Conservation (phyloP, 1,140 invertebrate genomes). For the Cyphomyrmex costatus region DNA sequence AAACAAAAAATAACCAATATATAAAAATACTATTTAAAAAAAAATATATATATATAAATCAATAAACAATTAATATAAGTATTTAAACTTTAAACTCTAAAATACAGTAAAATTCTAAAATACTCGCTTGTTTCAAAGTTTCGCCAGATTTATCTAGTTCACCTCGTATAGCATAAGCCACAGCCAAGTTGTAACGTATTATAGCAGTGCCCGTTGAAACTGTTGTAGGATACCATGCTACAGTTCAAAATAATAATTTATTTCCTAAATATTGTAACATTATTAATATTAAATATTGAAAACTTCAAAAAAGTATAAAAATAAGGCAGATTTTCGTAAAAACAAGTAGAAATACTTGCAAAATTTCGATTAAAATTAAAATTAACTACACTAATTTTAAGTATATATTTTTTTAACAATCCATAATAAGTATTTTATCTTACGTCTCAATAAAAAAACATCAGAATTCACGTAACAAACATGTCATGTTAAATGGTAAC, state of each 20-base stretch:
- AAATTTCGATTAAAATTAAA: not conserved
- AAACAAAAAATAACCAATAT: constrained; percentile 67
- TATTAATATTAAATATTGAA: not conserved
- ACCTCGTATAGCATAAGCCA: constrained; percentile 91
- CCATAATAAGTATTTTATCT: too few relatives aligned
- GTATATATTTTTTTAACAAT: not conserved
- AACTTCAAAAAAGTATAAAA: not conserved
- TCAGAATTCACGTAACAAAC: too few relatives aligned
- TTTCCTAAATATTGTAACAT: constrained; percentile 9
- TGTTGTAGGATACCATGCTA: constrained; percentile 91
- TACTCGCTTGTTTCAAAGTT: constrained; percentile 88
- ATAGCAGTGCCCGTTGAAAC: constrained; percentile 90
- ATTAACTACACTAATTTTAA: not conserved
- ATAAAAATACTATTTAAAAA: not conserved
- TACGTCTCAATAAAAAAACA: too few relatives aligned
- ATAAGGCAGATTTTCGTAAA: not conserved
- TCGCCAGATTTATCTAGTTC: constrained; percentile 92
- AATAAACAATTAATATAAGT: too few relatives aligned
- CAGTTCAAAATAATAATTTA: constrained; percentile 49
- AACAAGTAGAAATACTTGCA: not conserved
- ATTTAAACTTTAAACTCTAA: too few relatives aligned
- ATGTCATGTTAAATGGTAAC: too few relatives aligned
- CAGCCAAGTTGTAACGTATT: constrained; percentile 93
- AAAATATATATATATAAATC: not conserved
- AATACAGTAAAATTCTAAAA: not conserved